A percentile compares a stretch with the other conserved stretches of the same genome.
Conservation (phyloP, 1,140 invertebrate genomes). For the Lycorma delicatula region DNA sequence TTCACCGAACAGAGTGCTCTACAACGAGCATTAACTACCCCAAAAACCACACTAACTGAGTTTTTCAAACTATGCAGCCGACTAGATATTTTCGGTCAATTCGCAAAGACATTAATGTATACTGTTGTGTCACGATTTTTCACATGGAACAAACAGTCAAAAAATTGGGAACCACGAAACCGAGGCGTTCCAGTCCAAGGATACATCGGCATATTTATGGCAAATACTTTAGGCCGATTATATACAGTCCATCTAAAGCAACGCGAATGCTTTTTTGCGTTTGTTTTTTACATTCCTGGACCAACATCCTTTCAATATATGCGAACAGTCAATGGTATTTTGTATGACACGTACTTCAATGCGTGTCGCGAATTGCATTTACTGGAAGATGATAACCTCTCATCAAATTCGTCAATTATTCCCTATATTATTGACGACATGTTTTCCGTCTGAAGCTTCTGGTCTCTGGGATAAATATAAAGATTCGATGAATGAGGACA, state of each 20-base stretch:
- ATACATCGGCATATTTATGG: slow-evolving; percentile 24
- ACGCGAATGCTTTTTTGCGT: slow-evolving; percentile 38
- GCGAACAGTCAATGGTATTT: slow-evolving; percentile 32
- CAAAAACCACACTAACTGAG: slow-evolving; percentile 36
- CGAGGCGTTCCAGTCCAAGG: slow-evolving; percentile 25
- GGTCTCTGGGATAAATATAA: not conserved
- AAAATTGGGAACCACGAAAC: slow-evolving; percentile 22
- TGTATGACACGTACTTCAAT: slow-evolving; percentile 30
- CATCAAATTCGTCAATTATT: not conserved
- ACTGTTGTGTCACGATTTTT: slow-evolving; percentile 31
- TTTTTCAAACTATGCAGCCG: slow-evolving; percentile 39
- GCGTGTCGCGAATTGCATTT: slow-evolving; percentile 32
- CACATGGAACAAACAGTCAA: slow-evolving; percentile 28
- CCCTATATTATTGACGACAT: not conserved
- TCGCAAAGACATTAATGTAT: slow-evolving; percentile 32
- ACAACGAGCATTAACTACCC: slow-evolving; percentile 28
- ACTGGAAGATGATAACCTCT: slow-evolving; percentile 32
- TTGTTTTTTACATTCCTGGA: slow-evolving; percentile 38
- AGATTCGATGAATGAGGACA: not conserved
- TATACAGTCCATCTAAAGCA: slow-evolving; percentile 37
- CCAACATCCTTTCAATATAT: slow-evolving; percentile 36
- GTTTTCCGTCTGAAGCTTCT: not conserved
- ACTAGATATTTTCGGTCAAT: slow-evolving; percentile 27
- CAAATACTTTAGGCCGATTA: slow-evolving; percentile 32
- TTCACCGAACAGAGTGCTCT: slow-evolving; percentile 31